Evolutionary conservation across 2,888 invertebrate species (phyloP), one percentile per base, ranked within the genome.

Genomic region (Melipona beecheii): DNA sequence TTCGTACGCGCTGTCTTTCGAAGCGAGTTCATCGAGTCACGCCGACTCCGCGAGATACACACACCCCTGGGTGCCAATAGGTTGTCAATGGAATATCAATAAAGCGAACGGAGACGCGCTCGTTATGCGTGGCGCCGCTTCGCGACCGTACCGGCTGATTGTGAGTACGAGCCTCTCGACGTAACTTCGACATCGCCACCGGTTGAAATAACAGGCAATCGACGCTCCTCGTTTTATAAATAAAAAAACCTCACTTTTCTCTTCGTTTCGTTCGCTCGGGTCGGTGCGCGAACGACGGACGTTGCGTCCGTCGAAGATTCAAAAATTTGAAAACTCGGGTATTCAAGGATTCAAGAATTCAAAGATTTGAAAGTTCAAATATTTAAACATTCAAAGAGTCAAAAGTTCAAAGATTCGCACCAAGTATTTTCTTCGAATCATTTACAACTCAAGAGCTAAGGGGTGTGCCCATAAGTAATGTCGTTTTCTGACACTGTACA

Each of bases 61-160:
- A 78, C 77, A 75, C 74, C 78, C 68, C 73, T 86, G 78, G 68
- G 70, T 78, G 72, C 81, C 86, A 75, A 85, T 84, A 58, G 24
- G 19, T 71, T 81, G 82, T 81, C 82, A 75, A 87, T 78, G 81
- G 82, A 78, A 77, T 83, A 86, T 83, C 77, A 80, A 87, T 87
- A 87, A 84, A 78, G 43, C 73, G 73, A 60, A 78, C 78, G 52
- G 73, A 71, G 79, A 76, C 84, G 75, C 58, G 76, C 58, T 86
- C 76, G 72, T 86, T 75, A 80, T 68, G 80, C 84, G 73, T 56
- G 78, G 73, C 84, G 84, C 84, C 84, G 78, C 68, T 68, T 4
- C 15, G 19, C 24, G 31, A 43, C 1, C 64, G 54, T 58, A 50
- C 60, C 11, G 43, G 43, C 11, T 43, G 43, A 60, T 11, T 65